Conservation (phyloP, 1,140 invertebrate genomes). For the Eulimnadia texana region DNA sequence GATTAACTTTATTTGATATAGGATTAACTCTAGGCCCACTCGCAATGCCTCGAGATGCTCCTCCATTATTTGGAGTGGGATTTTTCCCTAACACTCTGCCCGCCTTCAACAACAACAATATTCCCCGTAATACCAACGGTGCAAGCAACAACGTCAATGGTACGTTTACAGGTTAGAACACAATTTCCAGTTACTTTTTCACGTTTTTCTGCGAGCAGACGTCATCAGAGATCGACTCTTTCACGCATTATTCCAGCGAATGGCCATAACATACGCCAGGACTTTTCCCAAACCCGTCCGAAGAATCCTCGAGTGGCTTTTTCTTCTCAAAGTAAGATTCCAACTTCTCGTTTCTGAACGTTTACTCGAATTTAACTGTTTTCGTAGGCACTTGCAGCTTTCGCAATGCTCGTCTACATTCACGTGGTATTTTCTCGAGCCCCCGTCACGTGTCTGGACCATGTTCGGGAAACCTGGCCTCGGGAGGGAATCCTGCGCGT, state of each 20-base stretch:
- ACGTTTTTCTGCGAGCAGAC: slow-evolving; percentile 24
- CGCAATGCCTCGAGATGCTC: slow-evolving; percentile 7
- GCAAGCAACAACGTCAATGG: slow-evolving; percentile 11
- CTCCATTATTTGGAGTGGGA: slow-evolving; percentile 7
- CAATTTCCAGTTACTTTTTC: background rate
- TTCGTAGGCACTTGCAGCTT: slow-evolving; percentile 62
- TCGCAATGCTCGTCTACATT: slow-evolving; percentile 86
- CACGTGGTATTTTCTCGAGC: slow-evolving; percentile 84
- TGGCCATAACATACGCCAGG: slow-evolving; percentile 74
- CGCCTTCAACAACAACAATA: slow-evolving; percentile 4
- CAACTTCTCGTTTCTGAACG: background rate
- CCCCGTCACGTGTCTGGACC: slow-evolving; percentile 83
- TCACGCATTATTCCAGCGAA: slow-evolving; percentile 83
- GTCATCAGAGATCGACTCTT: slow-evolving; percentile 78
- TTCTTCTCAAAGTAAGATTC: slow-evolving; percentile 59
- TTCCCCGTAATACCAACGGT: background rate
- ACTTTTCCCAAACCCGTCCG: slow-evolving; percentile 72
- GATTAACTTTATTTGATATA: background rate
- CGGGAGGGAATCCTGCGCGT: slow-evolving; percentile 87
- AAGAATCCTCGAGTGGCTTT: slow-evolving; percentile 76
- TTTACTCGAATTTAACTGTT: background rate
- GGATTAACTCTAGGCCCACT: background rate
- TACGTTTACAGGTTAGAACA: background rate
- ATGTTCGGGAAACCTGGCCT: slow-evolving; percentile 82
- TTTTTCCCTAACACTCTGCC: slow-evolving; percentile 4